Evolutionary conservation across 64 coral and sea anemone genomes (phyloP).

Genomic region (Porites australiensis): DNA sequence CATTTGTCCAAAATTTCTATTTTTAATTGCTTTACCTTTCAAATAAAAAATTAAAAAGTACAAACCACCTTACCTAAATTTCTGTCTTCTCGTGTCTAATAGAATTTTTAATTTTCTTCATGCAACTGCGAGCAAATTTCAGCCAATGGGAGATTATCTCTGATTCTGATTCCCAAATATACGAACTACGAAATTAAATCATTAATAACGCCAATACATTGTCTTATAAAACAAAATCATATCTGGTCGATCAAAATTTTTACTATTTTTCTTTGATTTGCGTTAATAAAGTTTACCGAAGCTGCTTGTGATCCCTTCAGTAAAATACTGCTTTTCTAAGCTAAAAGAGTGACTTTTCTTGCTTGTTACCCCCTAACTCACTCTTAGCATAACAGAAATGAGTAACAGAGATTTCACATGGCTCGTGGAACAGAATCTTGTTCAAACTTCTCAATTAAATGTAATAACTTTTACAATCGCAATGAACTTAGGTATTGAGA

Average conservation of each 20-base stretch:
- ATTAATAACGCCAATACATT: slow-evolving; percentile 3
- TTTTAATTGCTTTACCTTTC: background rate
- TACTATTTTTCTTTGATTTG: background rate
- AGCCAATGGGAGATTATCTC: background rate
- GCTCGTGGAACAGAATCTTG: no score
- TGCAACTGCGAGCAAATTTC: background rate
- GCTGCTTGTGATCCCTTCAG: no score
- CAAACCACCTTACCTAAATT: no score
- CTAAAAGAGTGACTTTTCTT: background rate
- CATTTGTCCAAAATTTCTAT: background rate
- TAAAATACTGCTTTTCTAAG: no score
- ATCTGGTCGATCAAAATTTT: background rate
- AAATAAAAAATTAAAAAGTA: no score
- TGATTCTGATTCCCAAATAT: background rate
- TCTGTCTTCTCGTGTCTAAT: background rate
- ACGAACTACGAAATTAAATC: slow-evolving; percentile 3
- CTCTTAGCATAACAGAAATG: background rate
- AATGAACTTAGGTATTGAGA: no score
- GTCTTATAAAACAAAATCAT: background rate
- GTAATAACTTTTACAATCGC: no score
- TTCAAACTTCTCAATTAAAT: no score
- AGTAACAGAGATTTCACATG: no score
- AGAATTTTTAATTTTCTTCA: background rate
- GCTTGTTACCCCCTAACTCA: background rate
- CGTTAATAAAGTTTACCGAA: no score